Conservation (phyloP, 2,888 invertebrate species). For the Agrotis exclamationis region DNA sequence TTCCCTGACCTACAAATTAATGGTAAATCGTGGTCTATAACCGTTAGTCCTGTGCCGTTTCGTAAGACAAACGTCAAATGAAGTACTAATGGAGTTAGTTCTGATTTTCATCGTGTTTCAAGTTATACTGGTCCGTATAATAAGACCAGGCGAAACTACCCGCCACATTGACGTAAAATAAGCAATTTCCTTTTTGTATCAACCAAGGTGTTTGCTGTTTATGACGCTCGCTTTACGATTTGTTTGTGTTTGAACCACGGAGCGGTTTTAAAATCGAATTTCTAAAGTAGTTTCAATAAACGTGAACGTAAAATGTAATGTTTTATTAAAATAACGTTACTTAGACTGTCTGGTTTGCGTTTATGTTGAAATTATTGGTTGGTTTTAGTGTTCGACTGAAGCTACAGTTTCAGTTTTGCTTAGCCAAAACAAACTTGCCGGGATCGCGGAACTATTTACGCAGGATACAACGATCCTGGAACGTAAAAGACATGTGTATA, state of each 20-base stretch:
- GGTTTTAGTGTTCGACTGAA: too few species aligned
- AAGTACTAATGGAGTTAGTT: slow-evolving; percentile 3
- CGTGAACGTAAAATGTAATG: slow-evolving; percentile 69
- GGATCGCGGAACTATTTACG: too few species aligned
- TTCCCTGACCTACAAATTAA: too few species aligned
- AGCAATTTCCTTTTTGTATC: slow-evolving; percentile 89
- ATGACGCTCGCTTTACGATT: slow-evolving; percentile 87
- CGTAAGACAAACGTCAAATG: slow-evolving; percentile 28
- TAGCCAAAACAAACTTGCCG: too few species aligned
- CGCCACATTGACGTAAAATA: slow-evolving; percentile 87
- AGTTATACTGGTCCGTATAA: slow-evolving; percentile 67
- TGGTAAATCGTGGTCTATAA: too few species aligned
- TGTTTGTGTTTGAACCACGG: slow-evolving; percentile 80
- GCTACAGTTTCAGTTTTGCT: too few species aligned
- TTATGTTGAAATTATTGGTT: slow-evolving; percentile 31
- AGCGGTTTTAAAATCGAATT: slow-evolving; percentile 83
- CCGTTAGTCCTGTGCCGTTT: too few species aligned
- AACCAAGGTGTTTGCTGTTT: slow-evolving; percentile 87
- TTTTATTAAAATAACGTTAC: slow-evolving; percentile 60
- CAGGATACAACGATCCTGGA: too few species aligned
- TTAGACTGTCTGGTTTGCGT: slow-evolving; percentile 56
- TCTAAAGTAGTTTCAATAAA: slow-evolving; percentile 79
- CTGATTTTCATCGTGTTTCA: slow-evolving; percentile 4
- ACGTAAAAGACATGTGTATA: too few species aligned
- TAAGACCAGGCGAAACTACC: slow-evolving; percentile 81